Evolutionary conservation across 2,113 vertebrate genomes (phyloP).

Genomic region (Petrocephalus zakoni): DNA sequence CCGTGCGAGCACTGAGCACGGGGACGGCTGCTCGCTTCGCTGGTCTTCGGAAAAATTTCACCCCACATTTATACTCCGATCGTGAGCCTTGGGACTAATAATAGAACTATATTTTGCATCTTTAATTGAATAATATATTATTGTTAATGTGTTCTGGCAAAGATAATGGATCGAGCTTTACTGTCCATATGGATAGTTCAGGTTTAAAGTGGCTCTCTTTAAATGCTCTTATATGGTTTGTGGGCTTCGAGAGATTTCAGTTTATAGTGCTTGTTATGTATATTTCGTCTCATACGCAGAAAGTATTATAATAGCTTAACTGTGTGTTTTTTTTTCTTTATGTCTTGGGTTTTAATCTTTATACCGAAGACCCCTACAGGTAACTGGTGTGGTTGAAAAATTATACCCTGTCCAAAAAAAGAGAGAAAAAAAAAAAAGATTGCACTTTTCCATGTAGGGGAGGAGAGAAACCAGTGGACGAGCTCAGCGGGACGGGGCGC

Average conservation of each 20-base stretch:
- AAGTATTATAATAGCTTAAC: not conserved
- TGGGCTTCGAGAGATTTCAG: not conserved
- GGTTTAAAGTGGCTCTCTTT: not conserved
- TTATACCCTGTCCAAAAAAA: not conserved
- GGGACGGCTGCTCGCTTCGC: not conserved
- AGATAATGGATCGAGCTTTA: not conserved
- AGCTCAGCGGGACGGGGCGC: not conserved
- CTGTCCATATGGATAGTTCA: not conserved
- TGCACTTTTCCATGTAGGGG: not conserved
- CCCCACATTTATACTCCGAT: not conserved
- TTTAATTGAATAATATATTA: not conserved
- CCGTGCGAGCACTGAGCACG: not conserved
- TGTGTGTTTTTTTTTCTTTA: not conserved
- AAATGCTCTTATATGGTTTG: not conserved
- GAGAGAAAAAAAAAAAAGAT: not conserved
- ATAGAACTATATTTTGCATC: not conserved
- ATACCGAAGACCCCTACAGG: not conserved
- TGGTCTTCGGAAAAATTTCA: not conserved
- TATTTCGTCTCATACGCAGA: not conserved
- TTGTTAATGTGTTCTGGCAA: not conserved
- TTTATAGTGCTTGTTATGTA: not conserved
- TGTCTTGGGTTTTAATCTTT: slow-evolving; percentile 7
- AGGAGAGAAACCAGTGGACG: not conserved
- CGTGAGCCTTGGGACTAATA: not conserved
- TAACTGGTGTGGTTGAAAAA: not conserved